Evolutionary conservation across 2,888 invertebrate species (phyloP).

Genomic region (Barypeithes pellucidus): DNA sequence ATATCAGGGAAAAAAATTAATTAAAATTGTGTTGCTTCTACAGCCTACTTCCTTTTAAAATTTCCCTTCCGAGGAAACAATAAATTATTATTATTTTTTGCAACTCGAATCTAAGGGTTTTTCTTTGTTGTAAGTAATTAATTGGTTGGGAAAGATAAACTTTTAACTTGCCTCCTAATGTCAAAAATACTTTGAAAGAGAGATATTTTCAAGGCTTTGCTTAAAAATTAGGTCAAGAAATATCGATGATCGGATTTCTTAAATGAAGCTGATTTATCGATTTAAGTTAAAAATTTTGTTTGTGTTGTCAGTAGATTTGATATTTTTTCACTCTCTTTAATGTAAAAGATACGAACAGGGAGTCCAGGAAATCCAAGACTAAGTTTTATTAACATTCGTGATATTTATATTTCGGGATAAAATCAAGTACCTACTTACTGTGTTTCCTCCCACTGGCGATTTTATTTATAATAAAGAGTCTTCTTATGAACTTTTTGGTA

Average conservation of each 20-base stretch:
- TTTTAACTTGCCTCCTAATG: background rate
- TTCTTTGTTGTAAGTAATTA: background rate
- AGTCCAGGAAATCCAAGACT: too few species aligned
- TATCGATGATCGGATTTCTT: background rate
- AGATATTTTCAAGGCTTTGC: background rate
- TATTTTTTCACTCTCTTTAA: too few species aligned
- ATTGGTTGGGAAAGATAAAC: background rate
- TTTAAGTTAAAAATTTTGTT: too few species aligned
- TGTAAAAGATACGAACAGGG: too few species aligned
- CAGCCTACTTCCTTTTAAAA: background rate
- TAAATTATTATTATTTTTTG: slow-evolving; percentile 7
- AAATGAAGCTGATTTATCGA: too few species aligned
- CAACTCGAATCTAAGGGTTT: background rate
- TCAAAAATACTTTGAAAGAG: background rate
- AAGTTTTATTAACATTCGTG: too few species aligned
- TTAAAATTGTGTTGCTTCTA: slow-evolving; percentile 7
- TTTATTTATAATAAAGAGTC: too few species aligned
- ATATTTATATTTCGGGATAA: too few species aligned
- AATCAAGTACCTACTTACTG: too few species aligned
- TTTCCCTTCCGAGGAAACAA: background rate
- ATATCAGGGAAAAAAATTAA: background rate
- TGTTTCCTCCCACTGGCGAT: too few species aligned
- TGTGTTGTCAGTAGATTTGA: too few species aligned
- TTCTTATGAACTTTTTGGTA: too few species aligned
- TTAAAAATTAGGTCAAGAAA: background rate